phyloP scores from a whole-genome alignment of 2,888 invertebrate genomes.

The Psococerastis gibbosa region DNA sequence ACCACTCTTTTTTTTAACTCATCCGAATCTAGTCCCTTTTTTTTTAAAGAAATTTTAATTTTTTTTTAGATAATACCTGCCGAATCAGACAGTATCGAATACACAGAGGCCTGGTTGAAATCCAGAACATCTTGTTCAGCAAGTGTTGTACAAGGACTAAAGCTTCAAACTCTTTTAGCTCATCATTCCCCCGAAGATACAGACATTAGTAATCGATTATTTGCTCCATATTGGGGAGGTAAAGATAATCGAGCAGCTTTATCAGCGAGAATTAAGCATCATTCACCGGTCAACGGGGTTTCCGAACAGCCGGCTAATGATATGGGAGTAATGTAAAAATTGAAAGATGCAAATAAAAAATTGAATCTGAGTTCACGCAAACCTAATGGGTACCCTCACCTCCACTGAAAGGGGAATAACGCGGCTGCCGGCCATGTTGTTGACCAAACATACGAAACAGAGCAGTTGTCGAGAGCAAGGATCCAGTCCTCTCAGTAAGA shows the following conservation, averaged over 20 bases:
- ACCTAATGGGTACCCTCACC: no score
- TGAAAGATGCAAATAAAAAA: no score
- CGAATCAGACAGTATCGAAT: conserved; percentile 17
- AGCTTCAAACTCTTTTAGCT: conserved; percentile 16
- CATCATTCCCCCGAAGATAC: neutral
- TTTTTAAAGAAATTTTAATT: neutral
- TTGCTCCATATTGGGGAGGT: conserved; percentile 27
- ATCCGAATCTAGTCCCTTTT: neutral
- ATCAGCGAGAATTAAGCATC: conserved; percentile 24
- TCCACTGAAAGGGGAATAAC: no score
- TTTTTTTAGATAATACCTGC: conserved; percentile 7
- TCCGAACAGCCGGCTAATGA: no score
- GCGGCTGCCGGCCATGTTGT: no score
- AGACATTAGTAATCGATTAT: conserved; percentile 21
- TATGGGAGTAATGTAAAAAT: no score
- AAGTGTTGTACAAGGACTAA: conserved; percentile 20
- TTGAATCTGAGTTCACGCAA: no score
- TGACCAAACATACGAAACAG: no score
- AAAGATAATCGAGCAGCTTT: conserved; percentile 24
- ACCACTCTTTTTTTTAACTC: no score
- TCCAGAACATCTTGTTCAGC: conserved; percentile 19
- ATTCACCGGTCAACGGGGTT: no score
- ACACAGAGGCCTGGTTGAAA: conserved; percentile 23
- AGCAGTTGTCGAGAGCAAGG: no score
- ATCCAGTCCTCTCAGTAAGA: no score